These are phyloP conservation scores for Stratiomys singularior DNA, from an alignment of 2,888 invertebrate genomes.

Conservation along the genomic window DNA sequence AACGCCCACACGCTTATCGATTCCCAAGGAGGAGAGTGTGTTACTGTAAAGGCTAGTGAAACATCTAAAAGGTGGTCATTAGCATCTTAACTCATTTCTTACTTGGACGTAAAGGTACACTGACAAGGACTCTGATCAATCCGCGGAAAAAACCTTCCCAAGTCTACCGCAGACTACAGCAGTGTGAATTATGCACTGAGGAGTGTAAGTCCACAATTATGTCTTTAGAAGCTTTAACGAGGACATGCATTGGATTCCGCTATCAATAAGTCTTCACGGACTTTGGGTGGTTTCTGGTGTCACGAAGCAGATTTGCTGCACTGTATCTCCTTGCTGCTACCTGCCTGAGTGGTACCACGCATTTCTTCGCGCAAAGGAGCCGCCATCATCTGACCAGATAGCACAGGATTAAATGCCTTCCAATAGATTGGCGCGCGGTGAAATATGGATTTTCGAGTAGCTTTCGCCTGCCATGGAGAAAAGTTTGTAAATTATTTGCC, in stretches of 20 bases:
- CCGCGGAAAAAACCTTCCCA: too few species aligned
- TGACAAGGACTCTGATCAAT: neutral
- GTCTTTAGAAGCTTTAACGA: too few species aligned
- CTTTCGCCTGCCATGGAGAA: constrained; percentile 15
- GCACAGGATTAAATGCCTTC: constrained; percentile 1
- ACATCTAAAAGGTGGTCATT: constrained; percentile 38
- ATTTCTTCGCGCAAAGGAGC: neutral
- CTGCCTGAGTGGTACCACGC: neutral
- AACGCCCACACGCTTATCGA: constrained; percentile 36
- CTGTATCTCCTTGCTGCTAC: neutral
- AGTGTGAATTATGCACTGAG: too few species aligned
- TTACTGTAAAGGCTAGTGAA: neutral
- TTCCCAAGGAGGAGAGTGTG: neutral
- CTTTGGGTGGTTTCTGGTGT: too few species aligned
- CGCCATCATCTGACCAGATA: neutral
- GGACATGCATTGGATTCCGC: too few species aligned
- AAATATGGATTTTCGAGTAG: constrained; percentile 5
- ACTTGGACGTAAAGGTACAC: neutral
- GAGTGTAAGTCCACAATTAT: too few species aligned
- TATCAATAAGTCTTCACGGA: too few species aligned
- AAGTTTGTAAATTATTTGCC: constrained; percentile 12
- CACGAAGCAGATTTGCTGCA: too few species aligned
- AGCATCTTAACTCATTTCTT: constrained; percentile 25
- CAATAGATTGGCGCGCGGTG: neutral
- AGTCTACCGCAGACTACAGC: too few species aligned